Evolutionary conservation across 2,888 invertebrate genomes (phyloP).

Genomic region (Antitype chi): DNA sequence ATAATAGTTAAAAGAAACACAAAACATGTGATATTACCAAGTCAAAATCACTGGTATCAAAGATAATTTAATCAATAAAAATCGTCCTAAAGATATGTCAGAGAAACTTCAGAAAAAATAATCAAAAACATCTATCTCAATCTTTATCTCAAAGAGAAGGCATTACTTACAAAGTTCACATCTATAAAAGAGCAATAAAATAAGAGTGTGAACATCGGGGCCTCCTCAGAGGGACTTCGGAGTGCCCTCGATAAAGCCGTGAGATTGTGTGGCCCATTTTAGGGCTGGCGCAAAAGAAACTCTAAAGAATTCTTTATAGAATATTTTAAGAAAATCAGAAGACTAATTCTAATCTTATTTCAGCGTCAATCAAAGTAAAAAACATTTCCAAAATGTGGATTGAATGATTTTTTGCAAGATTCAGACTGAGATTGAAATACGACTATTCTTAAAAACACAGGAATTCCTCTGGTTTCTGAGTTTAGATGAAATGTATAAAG

Average conservation of each 20-base stretch:
- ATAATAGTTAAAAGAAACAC: background rate
- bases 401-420: too few relatives aligned
- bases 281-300: slow-evolving; percentile 72
- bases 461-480: background rate
- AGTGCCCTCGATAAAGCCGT: slow-evolving; percentile 65
- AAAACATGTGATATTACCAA: background rate
- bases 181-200: slow-evolving; percentile 67
- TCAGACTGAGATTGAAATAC: too few relatives aligned
- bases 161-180: slow-evolving; percentile 46
- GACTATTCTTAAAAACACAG: background rate
- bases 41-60: background rate
- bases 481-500: background rate
- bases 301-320: background rate
- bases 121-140: slow-evolving; percentile 4
- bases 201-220: slow-evolving; percentile 65
- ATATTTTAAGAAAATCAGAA: background rate
- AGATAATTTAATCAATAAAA: slow-evolving; percentile 15
- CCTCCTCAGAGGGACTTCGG: slow-evolving; percentile 56
- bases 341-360: too few relatives aligned
- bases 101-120: background rate
- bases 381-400: background rate
- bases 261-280: slow-evolving; percentile 65
- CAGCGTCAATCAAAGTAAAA: background rate
- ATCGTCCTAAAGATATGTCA: background rate
- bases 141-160: slow-evolving; percentile 31